Conservation (phyloP, 2,888 invertebrate species). For the Pecten maximus region DNA sequence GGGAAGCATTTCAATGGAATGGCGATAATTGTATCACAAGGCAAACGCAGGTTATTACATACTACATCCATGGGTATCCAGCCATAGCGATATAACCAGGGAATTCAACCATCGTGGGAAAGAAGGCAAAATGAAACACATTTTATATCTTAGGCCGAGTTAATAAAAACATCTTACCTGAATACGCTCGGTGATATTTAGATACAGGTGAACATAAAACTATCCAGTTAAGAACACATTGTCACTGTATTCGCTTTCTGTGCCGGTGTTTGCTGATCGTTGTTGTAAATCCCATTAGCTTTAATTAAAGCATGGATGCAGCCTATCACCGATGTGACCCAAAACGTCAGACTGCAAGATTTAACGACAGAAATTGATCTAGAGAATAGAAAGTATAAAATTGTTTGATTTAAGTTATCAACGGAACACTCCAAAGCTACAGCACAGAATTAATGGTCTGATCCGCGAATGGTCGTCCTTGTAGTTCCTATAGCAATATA, state of each 20-base stretch:
- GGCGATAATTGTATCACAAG: constrained; percentile 17
- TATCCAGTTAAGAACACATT: neutral
- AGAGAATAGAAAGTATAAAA: neutral
- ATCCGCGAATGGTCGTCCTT: neutral
- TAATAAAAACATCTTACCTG: neutral
- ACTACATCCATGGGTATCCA: neutral
- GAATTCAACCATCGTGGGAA: neutral
- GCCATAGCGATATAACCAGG: neutral
- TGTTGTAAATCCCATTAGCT: neutral
- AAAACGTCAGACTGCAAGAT: neutral
- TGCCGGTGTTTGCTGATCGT: neutral
- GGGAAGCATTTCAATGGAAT: neutral
- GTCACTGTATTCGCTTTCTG: neutral
- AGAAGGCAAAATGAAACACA: neutral
- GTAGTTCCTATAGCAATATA: neutral
- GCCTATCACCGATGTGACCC: neutral
- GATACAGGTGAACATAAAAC: neutral
- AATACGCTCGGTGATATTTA: neutral
- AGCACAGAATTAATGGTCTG: neutral
- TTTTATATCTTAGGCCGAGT: too few relatives aligned
- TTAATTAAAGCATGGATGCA: neutral
- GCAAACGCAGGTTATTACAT: neutral
- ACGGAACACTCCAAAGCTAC: neutral
- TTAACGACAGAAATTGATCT: neutral
- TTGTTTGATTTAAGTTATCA: neutral